Evolutionary conservation across 2,888 invertebrate species (phyloP), one percentile per base, ranked within the genome.

Genomic region (Choristoneura rosaceana): DNA sequence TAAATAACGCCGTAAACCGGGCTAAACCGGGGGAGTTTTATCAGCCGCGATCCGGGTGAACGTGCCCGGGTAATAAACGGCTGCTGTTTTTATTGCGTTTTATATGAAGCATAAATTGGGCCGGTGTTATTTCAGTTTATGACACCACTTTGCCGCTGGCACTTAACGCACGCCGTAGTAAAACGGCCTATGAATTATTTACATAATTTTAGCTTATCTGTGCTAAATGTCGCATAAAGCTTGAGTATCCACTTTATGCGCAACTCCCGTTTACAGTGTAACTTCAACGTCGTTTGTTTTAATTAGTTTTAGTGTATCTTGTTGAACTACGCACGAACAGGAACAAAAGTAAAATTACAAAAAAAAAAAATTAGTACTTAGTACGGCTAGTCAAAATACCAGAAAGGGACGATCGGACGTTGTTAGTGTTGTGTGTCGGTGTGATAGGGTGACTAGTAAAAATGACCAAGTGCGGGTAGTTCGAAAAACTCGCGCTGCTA

Each of bases 1-100:
- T 77, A 81, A 82, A 81, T 80, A 79, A 78, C 79, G 79, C 78
- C 80, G 78, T 84, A 84, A 81, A 82, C 74, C 76, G 74, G 76
- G 62, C 68, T 60, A 74, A 70, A 69, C 71, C 77, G 76, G 78
- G 71, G 73, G 69, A 41, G 75, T 75, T 75, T 79, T 78, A 80
- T 80, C 77, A 75, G 74, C 76, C 73, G 73, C 76, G 77, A 79
- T 77, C 78, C 77, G 76, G 76, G 78, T 50, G 71, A 73, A 77
- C 75, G 73, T 64, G 64, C 66, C 75, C 62, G 73, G 62, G 69
- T 77, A 76, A 79, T 78, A 77, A 77, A 77, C 73, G 75, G 74
- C 60, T 63, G 45, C 69, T 61, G 64, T 69, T 74, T 74, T 74
- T 71, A 74, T 74, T 71, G 47, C 71, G 47, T 33, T 71, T 69